phyloP scores from a whole-genome alignment of 2,113 vertebrate species.

The Smithornis capensis region DNA sequence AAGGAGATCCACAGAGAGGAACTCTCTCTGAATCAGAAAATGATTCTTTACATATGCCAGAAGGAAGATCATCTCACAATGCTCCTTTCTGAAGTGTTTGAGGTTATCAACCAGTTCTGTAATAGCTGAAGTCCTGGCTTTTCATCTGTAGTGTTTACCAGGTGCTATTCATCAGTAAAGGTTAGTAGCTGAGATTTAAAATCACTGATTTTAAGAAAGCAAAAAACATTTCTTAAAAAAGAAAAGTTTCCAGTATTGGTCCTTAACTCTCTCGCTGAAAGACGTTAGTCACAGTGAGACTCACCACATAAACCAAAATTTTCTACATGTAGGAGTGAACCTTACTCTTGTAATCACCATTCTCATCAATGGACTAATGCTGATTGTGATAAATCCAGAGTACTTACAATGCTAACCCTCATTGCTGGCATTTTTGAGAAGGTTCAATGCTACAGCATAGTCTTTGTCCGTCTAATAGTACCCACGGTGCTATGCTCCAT shows the following conservation, averaged over 20 bases:
- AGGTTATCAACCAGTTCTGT: background rate
- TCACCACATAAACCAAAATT: background rate
- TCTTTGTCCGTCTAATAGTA: conserved; percentile 8
- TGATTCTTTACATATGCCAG: background rate
- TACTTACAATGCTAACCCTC: background rate
- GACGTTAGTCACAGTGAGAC: background rate
- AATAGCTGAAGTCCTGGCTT: background rate
- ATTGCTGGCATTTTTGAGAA: background rate
- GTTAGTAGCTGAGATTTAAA: background rate
- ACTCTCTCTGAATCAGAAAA: background rate
- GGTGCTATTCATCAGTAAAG: background rate
- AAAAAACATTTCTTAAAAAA: background rate
- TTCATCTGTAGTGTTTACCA: background rate
- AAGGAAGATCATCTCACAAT: background rate
- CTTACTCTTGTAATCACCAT: background rate
- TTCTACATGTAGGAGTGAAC: background rate
- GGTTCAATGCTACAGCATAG: background rate
- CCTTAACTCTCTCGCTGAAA: background rate
- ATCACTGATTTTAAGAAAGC: background rate
- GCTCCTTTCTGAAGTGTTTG: background rate
- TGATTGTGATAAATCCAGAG: background rate
- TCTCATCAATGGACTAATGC: background rate
- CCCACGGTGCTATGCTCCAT: rapidly evolving
- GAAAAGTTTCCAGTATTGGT: too few relatives aligned
- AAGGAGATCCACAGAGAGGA: background rate